Base-by-base conservation (phyloP, 2,113 vertebrate species). In the Ascaphus truei region DNA sequence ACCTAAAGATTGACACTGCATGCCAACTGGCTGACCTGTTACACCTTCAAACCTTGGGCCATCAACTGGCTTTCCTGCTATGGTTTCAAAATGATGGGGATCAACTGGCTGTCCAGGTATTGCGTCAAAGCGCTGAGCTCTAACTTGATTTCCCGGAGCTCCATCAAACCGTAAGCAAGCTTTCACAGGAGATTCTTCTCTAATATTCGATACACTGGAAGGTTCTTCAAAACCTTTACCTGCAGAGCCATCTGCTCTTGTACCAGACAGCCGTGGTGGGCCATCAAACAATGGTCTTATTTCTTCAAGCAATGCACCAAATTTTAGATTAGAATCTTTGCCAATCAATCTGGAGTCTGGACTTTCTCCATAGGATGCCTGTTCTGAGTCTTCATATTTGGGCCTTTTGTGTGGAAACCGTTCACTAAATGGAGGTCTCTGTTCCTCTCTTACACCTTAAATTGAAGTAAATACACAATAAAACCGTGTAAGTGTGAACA, bases 41-140 rank as follows among this genome's bases (percentile, higher is more conserved):
- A 91, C 86, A 34, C 86, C 80, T 59, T 98, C 94, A 74, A 92
- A 96, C 73, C 93, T 92, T 48, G 91, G 82, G 33, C 84, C 84
- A 37, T 91, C 91, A 1, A 85, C 81, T 30, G 87, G 83, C 31
- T 92, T 90, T 85, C 84, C 87, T 73, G 86, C 86, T 0, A 84
- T 89, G 1, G 88, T 84, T 1, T 98, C 93, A 67, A 90, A 90
- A 1, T 87, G 83, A 1, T 87, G 83, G 5, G 89, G 89, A 5
- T 74, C 67, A 11, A 34, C 18, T 23, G 75, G 74, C 27, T 81
- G 76, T 13, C 78, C 74, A 2, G 72, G 68, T 0, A 80, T 63
- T 1, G 73, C 74, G 1, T 89, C 84, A 8, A 88, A 89, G 22
- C 82, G 76, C 61, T 94, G 85, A 13, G 87, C 86, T 58, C 86